A percentile compares a stretch with the other conserved stretches of the same genome.
Evolutionary conservation across 92 coral and sea anemone genomes (phyloP).

Genomic region (Siderastrea siderea): DNA sequence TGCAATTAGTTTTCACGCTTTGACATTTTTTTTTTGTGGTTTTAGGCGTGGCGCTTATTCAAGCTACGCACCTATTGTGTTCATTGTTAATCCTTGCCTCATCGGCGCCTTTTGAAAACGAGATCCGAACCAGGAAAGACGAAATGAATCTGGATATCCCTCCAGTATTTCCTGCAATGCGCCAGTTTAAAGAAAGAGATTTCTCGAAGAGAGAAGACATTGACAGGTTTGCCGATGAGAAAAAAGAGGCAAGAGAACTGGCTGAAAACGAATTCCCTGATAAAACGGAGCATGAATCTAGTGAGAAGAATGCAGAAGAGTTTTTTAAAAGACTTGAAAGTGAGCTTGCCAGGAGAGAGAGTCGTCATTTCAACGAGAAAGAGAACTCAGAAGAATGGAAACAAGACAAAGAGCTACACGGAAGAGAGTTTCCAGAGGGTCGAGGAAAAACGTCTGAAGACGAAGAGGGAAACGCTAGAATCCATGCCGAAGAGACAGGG

Average conservation of each 20-base stretch:
- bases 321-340: slow-evolving; percentile 26
- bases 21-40: not conserved
- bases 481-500: not conserved
- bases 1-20: too few species aligned
- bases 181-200: not conserved
- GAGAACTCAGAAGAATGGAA: not conserved
- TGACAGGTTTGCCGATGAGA: not conserved
- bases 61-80: not conserved
- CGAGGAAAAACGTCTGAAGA: not conserved
- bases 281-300: not conserved
- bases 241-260: not conserved
- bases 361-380: not conserved
- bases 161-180: slow-evolving; percentile 4
- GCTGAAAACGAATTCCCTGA: slow-evolving; percentile 8
- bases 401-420: not conserved
- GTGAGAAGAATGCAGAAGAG: slow-evolving; percentile 3
- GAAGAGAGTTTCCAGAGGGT: not conserved
- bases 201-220: slow-evolving; percentile 18
- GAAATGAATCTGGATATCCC: slow-evolving; percentile 8
- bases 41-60: slow-evolving; percentile 2
- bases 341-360: slow-evolving; percentile 17
- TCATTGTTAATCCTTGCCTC: slow-evolving; percentile 6
- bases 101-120: slow-evolving; percentile 29
- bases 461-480: not conserved
- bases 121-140: slow-evolving; percentile 9